Evolutionary conservation across 2,113 vertebrate species (phyloP), one percentile per base, ranked within the genome.

Genomic region (Bombycilla garrulus): DNA sequence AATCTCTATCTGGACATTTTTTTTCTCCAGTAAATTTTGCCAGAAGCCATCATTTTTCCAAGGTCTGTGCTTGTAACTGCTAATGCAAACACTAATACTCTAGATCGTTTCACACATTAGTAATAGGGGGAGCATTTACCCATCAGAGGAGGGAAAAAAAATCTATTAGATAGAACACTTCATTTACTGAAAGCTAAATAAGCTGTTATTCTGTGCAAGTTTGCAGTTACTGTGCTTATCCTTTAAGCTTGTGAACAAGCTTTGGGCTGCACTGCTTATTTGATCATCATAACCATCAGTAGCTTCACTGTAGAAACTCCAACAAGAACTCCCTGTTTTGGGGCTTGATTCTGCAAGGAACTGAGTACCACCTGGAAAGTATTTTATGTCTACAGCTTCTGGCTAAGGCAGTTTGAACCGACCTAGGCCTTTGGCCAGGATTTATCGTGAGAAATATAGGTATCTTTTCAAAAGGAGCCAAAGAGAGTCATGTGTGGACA

Each of bases 181-280:
- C 80, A 95, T 97, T 96, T 95, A 88, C 93, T 94, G 81, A 72
- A 91, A 92, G 50, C 92, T 95, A 97, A 97, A 95, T 92, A 96
- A 84, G 66, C 72, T 92, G 74, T 81, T 96, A 77, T 86, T 92
- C 85, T 88, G 86, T 83, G 76, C 31, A 95, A 88, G 86, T 86
- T 94, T 95, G 81, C 71, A 84, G 57, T 95, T 93, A 81, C 80
- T 81, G 74, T 81, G 81, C 72, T 94, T 93, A 93, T 90, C 58
- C 78, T 95, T 94, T 70, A 81, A 94, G 78, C 36, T 58, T 83
- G 71, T 85, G 83, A 96, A 79, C 81, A 96, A 79, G 67, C 71
- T 96, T 91, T 77, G 74, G 87, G 74, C 79, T 83, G 23, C 64
- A 9, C 58, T 88, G 87, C 91, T 92, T 94, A 78, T 96, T 96